Conservation (phyloP, 2,797 vertebrate genomes). For the Carduelis carduelis region DNA sequence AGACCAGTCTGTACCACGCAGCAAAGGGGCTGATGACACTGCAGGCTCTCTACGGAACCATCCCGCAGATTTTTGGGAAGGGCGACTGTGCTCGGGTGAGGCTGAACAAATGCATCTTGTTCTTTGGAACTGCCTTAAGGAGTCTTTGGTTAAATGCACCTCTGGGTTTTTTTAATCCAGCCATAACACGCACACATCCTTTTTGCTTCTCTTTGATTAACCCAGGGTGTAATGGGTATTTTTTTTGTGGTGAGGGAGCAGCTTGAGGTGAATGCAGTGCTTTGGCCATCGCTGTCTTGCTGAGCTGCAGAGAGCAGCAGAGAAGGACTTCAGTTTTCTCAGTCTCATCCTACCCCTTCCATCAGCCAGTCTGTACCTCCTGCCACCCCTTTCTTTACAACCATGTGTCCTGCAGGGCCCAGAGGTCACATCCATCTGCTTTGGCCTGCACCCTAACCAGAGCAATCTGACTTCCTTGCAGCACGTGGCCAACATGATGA, state of each 20-base stretch:
- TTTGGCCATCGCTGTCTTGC: accelerated
- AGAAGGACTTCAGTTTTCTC: background rate
- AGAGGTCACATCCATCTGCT: background rate
- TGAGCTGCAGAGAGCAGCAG: background rate
- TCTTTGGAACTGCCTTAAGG: background rate
- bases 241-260: background rate
- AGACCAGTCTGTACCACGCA: slow-evolving; percentile 94
- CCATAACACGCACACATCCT: accelerated
- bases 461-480: slow-evolving; percentile 24
- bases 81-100: slow-evolving; percentile 93
- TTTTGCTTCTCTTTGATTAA: background rate
- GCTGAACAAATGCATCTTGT: background rate
- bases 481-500: slow-evolving; percentile 99
- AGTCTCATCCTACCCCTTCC: background rate
- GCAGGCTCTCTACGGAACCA: slow-evolving; percentile 94
- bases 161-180: background rate
- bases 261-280: background rate
- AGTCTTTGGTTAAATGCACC: background rate
- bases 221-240: background rate
- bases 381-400: background rate
- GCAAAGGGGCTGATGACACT: slow-evolving; percentile 97
- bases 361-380: background rate
- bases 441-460: background rate
- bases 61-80: slow-evolving; percentile 97
- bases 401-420: background rate